Evolutionary conservation across 2,888 invertebrate genomes (phyloP).

Genomic region (Cephus sareptanus): DNA sequence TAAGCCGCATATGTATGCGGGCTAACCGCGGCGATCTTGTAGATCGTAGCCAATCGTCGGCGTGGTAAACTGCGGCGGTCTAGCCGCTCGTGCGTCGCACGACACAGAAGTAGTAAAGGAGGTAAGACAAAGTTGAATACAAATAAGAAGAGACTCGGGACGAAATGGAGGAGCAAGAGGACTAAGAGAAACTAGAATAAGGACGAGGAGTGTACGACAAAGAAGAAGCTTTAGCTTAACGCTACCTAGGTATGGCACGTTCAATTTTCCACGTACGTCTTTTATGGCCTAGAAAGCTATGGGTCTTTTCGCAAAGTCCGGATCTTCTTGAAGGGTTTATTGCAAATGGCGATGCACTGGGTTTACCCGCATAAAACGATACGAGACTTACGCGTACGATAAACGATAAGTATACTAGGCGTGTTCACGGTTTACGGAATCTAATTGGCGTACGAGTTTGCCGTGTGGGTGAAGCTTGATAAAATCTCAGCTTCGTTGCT

Average conservation of each 20-base stretch:
- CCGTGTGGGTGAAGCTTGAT: constrained; percentile 11
- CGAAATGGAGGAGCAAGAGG: neutral
- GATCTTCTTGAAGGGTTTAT: neutral
- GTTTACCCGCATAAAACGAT: neutral
- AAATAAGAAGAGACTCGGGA: neutral
- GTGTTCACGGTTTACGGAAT: constrained; percentile 1
- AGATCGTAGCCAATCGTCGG: constrained; percentile 6
- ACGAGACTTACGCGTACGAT: neutral
- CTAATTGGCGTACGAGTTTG: constrained; percentile 3
- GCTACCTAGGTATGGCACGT: neutral
- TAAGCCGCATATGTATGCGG: constrained; percentile 12
- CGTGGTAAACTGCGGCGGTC: neutral
- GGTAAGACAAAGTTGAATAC: neutral
- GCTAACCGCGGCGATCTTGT: constrained; percentile 9
- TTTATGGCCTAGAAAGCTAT: neutral
- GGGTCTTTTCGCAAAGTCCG: neutral
- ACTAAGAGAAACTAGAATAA: neutral
- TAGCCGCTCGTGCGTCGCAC: neutral
- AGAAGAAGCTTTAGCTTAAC: neutral
- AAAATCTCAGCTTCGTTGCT: constrained; percentile 17
- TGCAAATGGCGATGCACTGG: neutral
- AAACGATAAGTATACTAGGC: neutral
- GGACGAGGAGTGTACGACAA: neutral
- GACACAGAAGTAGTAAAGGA: neutral
- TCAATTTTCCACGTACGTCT: neutral